Evolutionary conservation across 2,113 vertebrate species (phyloP), one percentile per base, ranked within the genome.

Genomic region (Psophia crepitans): DNA sequence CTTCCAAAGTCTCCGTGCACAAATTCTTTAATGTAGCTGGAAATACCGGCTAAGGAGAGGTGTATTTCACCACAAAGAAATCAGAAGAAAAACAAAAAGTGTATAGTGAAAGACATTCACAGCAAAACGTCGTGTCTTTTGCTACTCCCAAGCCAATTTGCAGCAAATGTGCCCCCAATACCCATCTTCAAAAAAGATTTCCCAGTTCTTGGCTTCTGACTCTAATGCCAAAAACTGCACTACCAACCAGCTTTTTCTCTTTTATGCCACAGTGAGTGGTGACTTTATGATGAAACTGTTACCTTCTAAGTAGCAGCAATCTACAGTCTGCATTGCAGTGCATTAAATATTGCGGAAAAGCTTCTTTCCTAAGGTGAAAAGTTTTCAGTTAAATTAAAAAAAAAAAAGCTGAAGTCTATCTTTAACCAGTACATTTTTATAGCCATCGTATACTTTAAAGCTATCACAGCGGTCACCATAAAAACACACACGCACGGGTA

Each of bases 1-100:
- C 99, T 99, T 41, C 99, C 99, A 27, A 99, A 99, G 97, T 99
- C 99, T 95, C 99, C 99, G 0, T 99, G 99, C 44, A 99, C 99
- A 92, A 99, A 99, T 96, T 99, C 99, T 94, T 99, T 99, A 95
- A 99, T 98, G 96, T 99, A 99, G 33, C 99, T 99, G 94, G 57
- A 17, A 78, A 68, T 11, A 23, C 27, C 11, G 15, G 92, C 98
- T 98, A 98, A 99, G 98, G 97, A 97, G 93, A 90, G 56, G 70
- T 73, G 53, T 28, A n/a, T 70, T 77, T 41, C 53, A 82, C 43
- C n/a, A 0, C 33, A 84, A 53, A 44, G 22, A 48, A 64, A 68
- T 39, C 39, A 30, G 63, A 78, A 54, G 16, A 61, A 49, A 22
- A 48, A n/a, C n/a, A 65, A 65, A 79, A 77, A 56, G 14, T 73